Evolutionary conservation across 2,888 invertebrate genomes (phyloP), one percentile per base, ranked within the genome.

Genomic region (Folsomia manolachei): DNA sequence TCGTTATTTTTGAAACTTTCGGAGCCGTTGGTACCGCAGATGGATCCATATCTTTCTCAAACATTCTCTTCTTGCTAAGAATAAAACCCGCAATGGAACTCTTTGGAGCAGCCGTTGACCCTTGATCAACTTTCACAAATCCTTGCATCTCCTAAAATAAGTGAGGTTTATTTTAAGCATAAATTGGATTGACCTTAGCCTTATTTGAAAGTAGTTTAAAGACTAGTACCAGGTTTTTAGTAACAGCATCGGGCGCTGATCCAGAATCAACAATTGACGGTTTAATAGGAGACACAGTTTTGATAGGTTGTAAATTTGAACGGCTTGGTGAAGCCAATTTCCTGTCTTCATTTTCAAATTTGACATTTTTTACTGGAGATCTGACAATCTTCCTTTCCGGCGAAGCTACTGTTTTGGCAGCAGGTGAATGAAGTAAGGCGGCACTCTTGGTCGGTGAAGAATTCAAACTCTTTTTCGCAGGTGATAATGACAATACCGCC

Each of bases 1-100:
- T 1, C n/a, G n/a, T n/a, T n/a, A n/a, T n/a, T 69, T 71, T 56
- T 23, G 64, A 26, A 71, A 72, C 66, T 63, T 72, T 26, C 67
- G 69, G 14, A 62, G 71, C 68, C 61, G 66, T 56, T 51, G 56
- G 56, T 23, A 60, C 39, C 21, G 25, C 51, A 53, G 62, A 14
- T 64, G 65, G 18, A 18, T 66, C 39, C n/a, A 64, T 27, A 61
- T 51, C 65, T 19, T 18, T 56, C 56, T 56, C 56, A 56, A 56
- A 56, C 56, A 56, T 56, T 56, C 56, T 18, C n/a, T 56, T 56
- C 56, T 56, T 56, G 21, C 19, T 56, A 18, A 56, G 18, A 56
- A 56, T 19, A 4, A 19, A 56, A 14, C 18, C 56, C 4, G 18
- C 56, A 7, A 19, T 56, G 4, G 7, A 14, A 39, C 7, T 9